These are phyloP conservation scores for Oriolus oriolus DNA, from an alignment of 2,113 vertebrate species.

Conservation along the genomic window DNA sequence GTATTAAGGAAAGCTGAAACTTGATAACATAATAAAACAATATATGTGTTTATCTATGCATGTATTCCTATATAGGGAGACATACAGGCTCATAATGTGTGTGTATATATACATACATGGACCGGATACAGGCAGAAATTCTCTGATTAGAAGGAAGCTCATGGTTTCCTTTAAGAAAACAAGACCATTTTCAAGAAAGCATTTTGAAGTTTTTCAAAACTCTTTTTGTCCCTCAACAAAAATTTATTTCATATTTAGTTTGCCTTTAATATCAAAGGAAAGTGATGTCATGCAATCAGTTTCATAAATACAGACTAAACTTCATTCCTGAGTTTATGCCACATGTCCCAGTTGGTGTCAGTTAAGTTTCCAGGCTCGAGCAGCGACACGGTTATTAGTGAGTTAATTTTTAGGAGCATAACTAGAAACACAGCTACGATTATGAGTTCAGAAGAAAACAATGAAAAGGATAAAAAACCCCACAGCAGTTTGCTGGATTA, in stretches of 20 bases:
- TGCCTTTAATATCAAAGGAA: background rate
- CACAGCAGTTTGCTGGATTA: background rate
- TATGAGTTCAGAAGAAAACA: background rate
- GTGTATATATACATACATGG: background rate
- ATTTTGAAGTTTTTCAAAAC: background rate
- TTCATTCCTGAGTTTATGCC: background rate
- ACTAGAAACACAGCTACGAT: background rate
- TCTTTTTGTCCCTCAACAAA: background rate
- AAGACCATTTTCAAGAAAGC: background rate
- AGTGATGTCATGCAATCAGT: accelerated
- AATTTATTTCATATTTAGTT: background rate
- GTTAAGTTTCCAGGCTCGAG: background rate
- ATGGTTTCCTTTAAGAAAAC: background rate
- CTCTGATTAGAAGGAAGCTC: background rate
- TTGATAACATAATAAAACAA: background rate
- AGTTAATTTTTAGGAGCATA: background rate
- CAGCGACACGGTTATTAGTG: background rate
- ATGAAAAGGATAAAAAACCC: background rate
- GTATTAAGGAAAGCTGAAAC: background rate
- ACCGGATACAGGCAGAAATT: background rate
- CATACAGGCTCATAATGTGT: background rate
- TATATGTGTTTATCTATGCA: no score
- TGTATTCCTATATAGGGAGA: background rate
- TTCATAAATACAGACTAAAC: background rate
- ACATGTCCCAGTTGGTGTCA: background rate